Evolutionary conservation across 2,797 vertebrate genomes (phyloP), one percentile per base, ranked within the genome.

Genomic region (Carapus acus): DNA sequence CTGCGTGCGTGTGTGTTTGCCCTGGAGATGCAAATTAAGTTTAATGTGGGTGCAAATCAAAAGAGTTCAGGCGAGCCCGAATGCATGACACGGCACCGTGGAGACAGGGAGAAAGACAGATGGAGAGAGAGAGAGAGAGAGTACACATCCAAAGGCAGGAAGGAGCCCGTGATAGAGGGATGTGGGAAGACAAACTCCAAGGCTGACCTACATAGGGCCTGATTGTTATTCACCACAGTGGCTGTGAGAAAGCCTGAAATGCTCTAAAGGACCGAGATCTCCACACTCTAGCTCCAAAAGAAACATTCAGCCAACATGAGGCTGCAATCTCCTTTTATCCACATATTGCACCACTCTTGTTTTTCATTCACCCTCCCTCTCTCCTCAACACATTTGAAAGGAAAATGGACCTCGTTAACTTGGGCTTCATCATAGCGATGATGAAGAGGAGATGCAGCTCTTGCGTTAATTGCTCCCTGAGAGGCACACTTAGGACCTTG

Each of bases 171-270:
- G 31, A 71, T 51, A 46, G 67, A 76, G 56, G 58, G 61, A 60
- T 54, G 53, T 62, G 24, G 24, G 9, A 27, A 27, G 56, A 66
- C 43, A 69, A 59, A 54, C 43, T 31, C 57, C 8, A n/a, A 69
- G 60, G 37, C 71, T 82, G 84, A 86, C 83, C 84, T 83, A 85
- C 64, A 83, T 83, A 68, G 61, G 13, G 71, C 49, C 57, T 72
- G 65, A 81, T 73, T 81, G 83, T 82, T 76, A 80, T 81, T 80
- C 77, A 54, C 49, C 46, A 62, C 68, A 65, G 71, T 40, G 20
- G 45, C 48, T 11, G 52, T 64, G 21, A 43, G 46, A 65, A 60
- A 54, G 20, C 33, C 62, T 55, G 40, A 55, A 58, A 62, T 34
- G 54, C 52, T 42, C 58, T 43, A 4, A 16, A 49, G 22, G 59